These are phyloP conservation scores for Ruditapes philippinarum DNA, from an alignment of 1,140 invertebrate genomes.

Conservation along the genomic window DNA sequence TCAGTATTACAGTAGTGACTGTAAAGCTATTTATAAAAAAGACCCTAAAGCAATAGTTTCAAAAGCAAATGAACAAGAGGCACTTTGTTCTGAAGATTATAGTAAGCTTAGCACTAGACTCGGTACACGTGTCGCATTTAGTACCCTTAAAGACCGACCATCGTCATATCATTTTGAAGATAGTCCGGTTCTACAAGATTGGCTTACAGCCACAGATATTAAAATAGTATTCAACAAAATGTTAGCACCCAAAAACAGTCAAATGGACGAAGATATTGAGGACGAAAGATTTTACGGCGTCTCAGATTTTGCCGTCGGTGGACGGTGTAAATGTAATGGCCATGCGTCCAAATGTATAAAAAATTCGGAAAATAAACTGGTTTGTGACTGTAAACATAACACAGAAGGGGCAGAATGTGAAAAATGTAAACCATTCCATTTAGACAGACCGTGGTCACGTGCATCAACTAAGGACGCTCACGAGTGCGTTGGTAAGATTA, in stretches of 20 bases:
- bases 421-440: slow-evolving; percentile 98
- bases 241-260: background rate
- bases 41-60: slow-evolving; percentile 76
- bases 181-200: slow-evolving; percentile 98
- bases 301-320: slow-evolving; percentile 98
- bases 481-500: slow-evolving; percentile 98
- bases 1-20: slow-evolving; percentile 85
- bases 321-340: slow-evolving; percentile 99
- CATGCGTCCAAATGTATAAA: slow-evolving; percentile 95
- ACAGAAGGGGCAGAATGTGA: slow-evolving; percentile 99
- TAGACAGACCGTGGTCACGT: slow-evolving; percentile 98
- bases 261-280: slow-evolving; percentile 71
- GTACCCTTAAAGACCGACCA: slow-evolving; percentile 97
- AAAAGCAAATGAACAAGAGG: slow-evolving; percentile 87
- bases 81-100: slow-evolving; percentile 93
- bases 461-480: slow-evolving; percentile 97
- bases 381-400: slow-evolving; percentile 99
- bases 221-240: slow-evolving; percentile 92
- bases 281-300: slow-evolving; percentile 90
- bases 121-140: slow-evolving; percentile 94
- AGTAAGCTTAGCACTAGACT: slow-evolving; percentile 78
- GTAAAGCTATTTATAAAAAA: slow-evolving; percentile 81
- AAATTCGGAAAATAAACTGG: slow-evolving; percentile 90
- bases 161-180: slow-evolving; percentile 97
- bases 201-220: slow-evolving; percentile 99